Evolutionary conservation across 2,888 invertebrate species (phyloP), one percentile per base, ranked within the genome.

Genomic region (Caenorhabditis sp.): DNA sequence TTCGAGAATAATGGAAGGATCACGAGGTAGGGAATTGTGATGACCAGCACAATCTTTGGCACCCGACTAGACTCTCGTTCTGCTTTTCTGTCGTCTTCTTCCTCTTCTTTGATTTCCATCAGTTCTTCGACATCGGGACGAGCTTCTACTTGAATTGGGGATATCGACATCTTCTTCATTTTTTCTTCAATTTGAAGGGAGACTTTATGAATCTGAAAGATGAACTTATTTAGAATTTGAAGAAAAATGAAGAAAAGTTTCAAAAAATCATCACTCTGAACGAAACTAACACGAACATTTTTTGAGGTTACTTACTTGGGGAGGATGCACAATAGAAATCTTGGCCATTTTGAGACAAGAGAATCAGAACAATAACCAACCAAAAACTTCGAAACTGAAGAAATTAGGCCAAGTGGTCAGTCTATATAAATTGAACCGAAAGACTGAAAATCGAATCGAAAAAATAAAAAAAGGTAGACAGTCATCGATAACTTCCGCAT

Each of bases 111-210:
- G 12, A 70, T 44, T 22, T 77, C 77, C 77, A 77, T 22, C 28
- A 24, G n/a, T 31, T 77, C 77, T 31, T 77, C 70, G 8, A 63
- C 35, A 16, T 77, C 69, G 6, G 63, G 51, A 1, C 22, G 41
- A 19, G 63, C 10, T 1, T 63, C 77, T 26, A 41, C 69, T 26
- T 61, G 31, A 19, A 77, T 70, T 28, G 70, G 70, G 0, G 77
- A 70, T 31, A 77, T 56, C 22, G 77, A 70, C 77, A 77, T 77
- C 24, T 77, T 77, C 77, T 75, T 75, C 75, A 75, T 75, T 63
- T 41, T 64, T 7, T 54, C 58, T 1, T 54, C 44, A 44, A 28
- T 44, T 22, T 41, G 41, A 59, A 16, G 26, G 35, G 31, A 59
- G 31, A 59, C n/a, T 41, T n/a, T 44, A 19, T 28, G 5, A 44